Evolutionary conservation across 1,140 invertebrate species (phyloP).

Genomic region (Solenopsis invicta): DNA sequence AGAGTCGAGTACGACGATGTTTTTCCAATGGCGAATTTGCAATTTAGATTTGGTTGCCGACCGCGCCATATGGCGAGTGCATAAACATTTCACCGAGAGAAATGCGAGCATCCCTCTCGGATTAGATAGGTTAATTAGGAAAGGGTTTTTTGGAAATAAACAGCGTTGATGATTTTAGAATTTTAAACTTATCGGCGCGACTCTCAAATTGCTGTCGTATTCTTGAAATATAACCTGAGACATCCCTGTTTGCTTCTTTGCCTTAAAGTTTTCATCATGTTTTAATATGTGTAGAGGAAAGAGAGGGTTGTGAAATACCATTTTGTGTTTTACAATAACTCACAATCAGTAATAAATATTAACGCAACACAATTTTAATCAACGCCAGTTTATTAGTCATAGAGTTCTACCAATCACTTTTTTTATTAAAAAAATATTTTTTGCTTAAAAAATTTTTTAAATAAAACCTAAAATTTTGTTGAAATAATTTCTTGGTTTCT

Average conservation of each 20-base stretch:
- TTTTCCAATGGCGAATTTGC: conserved; percentile 56
- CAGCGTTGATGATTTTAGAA: conserved; percentile 2
- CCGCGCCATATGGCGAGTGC: conserved; percentile 58
- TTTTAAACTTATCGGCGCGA: background rate
- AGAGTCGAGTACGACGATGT: conserved; percentile 40
- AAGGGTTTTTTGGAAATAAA: conserved; percentile 4
- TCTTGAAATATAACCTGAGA: background rate
- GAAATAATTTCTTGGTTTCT: too few species aligned
- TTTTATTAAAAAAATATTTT: too few species aligned
- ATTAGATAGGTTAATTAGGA: conserved; percentile 57
- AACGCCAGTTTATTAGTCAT: too few species aligned
- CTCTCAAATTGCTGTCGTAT: background rate
- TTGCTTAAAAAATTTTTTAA: too few species aligned
- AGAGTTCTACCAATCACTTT: too few species aligned
- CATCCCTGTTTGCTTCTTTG: background rate
- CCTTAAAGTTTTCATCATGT: background rate
- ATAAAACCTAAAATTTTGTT: too few species aligned
- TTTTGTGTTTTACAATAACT: too few species aligned
- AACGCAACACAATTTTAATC: too few species aligned
- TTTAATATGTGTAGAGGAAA: too few species aligned
- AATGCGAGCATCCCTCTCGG: conserved; percentile 23
- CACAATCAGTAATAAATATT: too few species aligned
- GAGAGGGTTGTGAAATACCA: too few species aligned
- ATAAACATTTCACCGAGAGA: conserved; percentile 49
- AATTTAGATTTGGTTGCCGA: conserved; percentile 48